These are phyloP conservation scores for Hypotaenidia okinawae DNA, from an alignment of 2,797 vertebrate species.

Conservation along the genomic window DNA sequence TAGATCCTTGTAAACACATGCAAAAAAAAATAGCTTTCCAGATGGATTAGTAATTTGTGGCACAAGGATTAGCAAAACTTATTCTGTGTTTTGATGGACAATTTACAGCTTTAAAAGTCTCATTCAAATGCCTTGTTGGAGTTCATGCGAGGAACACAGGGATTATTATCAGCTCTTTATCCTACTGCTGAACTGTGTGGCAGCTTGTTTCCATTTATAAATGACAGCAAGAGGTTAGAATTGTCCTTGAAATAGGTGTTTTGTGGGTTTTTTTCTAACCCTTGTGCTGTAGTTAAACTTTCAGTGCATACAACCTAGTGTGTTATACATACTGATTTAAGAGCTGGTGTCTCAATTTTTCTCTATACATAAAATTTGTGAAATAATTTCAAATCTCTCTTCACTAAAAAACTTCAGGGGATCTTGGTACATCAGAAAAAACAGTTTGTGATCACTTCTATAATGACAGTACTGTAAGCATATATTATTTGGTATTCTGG, in stretches of 20 bases:
- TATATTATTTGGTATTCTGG: neutral
- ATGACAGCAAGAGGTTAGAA: neutral
- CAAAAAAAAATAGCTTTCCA: slow-evolving; percentile 31
- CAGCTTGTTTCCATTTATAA: slow-evolving; percentile 44
- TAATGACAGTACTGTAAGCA: neutral
- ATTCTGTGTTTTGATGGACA: slow-evolving; percentile 51
- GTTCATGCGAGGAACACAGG: slow-evolving; percentile 12
- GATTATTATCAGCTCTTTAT: slow-evolving; percentile 42
- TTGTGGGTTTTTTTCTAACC: neutral
- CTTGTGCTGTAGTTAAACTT: neutral
- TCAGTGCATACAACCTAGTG: neutral
- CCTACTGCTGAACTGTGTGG: slow-evolving; percentile 17
- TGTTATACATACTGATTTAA: neutral
- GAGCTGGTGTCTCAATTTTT: neutral
- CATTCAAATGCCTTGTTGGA: slow-evolving; percentile 37
- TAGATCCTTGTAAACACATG: slow-evolving; percentile 27
- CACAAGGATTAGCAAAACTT: slow-evolving; percentile 30
- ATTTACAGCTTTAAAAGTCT: slow-evolving; percentile 56
- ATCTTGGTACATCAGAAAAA: neutral
- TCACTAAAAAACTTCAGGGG: neutral
- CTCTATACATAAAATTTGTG: neutral
- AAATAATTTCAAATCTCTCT: slow-evolving; percentile 1
- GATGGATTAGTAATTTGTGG: slow-evolving; percentile 46
- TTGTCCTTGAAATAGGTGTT: neutral
- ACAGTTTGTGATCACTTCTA: neutral